Percentiles rank a stretch among this genome's conserved stretches.
phyloP scores from a whole-genome alignment of 2,888 invertebrate species.

The Incurvaria masculella region DNA sequence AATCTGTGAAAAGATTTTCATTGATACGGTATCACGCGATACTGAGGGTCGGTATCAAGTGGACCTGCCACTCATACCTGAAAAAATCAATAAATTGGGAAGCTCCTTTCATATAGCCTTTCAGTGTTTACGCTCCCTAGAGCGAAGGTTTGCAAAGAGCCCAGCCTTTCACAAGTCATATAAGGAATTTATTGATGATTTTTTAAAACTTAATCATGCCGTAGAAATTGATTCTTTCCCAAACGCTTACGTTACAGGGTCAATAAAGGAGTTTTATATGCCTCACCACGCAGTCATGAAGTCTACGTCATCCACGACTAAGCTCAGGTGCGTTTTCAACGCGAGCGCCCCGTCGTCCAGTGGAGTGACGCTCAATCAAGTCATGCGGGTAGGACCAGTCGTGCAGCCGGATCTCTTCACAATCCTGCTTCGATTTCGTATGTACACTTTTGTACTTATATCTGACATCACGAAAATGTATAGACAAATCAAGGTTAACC shows the following conservation, averaged over 20 bases:
- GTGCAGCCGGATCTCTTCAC: constrained; percentile 18
- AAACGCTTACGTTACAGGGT: background rate
- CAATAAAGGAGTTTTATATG: constrained; percentile 12
- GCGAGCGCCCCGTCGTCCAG: constrained; percentile 16
- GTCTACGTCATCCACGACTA: constrained; percentile 15
- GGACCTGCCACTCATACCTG: constrained; percentile 9
- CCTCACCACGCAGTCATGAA: constrained; percentile 17
- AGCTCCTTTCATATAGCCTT: constrained; percentile 6
- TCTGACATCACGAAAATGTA: constrained; percentile 20
- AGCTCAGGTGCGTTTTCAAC: constrained; percentile 18
- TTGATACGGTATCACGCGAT: constrained; percentile 9
- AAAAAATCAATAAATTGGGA: constrained; percentile 1
- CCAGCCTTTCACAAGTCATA: constrained; percentile 7
- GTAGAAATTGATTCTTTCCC: constrained; percentile 3
- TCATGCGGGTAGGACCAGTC: constrained; percentile 18
- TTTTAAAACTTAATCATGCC: constrained; percentile 12
- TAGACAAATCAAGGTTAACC: constrained; percentile 12
- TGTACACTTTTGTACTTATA: constrained; percentile 14
- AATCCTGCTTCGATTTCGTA: constrained; percentile 15
- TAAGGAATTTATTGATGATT: constrained; percentile 12
- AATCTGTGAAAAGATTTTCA: constrained; percentile 14
- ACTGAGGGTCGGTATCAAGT: constrained; percentile 14
- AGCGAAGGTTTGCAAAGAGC: constrained; percentile 9
- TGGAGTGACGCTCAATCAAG: constrained; percentile 17
- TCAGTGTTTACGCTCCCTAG: constrained; percentile 2